Evolutionary conservation across 1,140 invertebrate species (phyloP), one percentile per base, ranked within the genome.

Genomic region (Cydia splendana): DNA sequence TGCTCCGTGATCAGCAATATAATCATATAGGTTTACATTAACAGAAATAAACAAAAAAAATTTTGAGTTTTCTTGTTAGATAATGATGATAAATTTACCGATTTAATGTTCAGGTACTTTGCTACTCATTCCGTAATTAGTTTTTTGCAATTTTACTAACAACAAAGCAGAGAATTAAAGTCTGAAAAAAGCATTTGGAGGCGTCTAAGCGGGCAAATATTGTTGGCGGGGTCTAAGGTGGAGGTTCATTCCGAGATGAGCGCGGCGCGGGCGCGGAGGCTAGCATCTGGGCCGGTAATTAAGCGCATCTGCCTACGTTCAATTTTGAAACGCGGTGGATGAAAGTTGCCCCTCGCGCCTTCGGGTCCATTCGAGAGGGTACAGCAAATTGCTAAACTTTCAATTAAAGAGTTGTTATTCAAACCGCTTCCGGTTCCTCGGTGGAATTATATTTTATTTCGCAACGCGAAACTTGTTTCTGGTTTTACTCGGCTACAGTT

Each of bases 381-480:
- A 87, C 80, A 88, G 89, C 91, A 93, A 93, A 93, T 92, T 92
- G 91, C 91, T 93, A 91, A 92, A 93, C 90, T 93, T 93, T 93
- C 90, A 92, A 93, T 92, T 93, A 93, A 93, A 93, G 91, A 93
- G 91, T 93, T 93, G 91, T 93, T 92, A 92, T 91, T 91, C 88
- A 91, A 91, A 92, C 90, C 88, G 89, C 89, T 88, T 86, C 80
- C 84, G 81, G 86, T 85, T 87, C 84, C 85, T 85, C 85, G 79
- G 80, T 77, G 85, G 79, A 87, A 91, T 92, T 91, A 90, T 91
- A 86, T 91, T 91, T 90, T 92, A 91, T 91, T 90, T 87, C 85
- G 77, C 82, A 87, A 88, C 85, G 86, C 84, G 85, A 87, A 87
- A 86, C 84, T 89, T 88, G 84, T 87, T 86, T 87, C 81, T 78